Percentiles rank a stretch among this genome's conserved stretches.
phyloP scores from a whole-genome alignment of 2,797 vertebrate species.

The Numenius phaeopus region DNA sequence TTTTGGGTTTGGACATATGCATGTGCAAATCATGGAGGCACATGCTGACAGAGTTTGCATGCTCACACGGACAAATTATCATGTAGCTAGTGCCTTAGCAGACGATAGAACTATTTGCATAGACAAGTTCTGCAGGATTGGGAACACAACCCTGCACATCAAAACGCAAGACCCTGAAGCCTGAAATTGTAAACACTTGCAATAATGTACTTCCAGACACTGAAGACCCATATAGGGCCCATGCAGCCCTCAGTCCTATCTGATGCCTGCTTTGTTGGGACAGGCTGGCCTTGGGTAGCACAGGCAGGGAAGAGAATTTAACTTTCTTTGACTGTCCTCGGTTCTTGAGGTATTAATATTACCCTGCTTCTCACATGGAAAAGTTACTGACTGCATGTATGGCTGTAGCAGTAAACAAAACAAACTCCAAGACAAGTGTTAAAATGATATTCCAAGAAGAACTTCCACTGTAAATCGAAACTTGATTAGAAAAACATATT shows the following conservation, averaged over 20 bases:
- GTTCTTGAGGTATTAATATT: neutral
- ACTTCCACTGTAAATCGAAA: conserved; percentile 5
- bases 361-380: neutral
- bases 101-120: neutral
- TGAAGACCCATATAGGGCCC: neutral
- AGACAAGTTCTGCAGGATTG: neutral
- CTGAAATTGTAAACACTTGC: neutral
- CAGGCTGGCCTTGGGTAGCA: neutral
- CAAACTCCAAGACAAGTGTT: neutral
- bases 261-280: neutral
- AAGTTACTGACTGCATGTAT: neutral
- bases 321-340: neutral
- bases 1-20: neutral
- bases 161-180: neutral
- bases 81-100: neutral
- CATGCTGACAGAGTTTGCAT: neutral
- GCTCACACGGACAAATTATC: neutral
- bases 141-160: neutral
- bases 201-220: neutral
- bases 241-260: neutral
- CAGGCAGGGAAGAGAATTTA: neutral
- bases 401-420: neutral
- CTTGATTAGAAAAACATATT: conserved; percentile 10
- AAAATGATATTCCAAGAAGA: neutral
- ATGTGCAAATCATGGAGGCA: neutral